Evolutionary conservation across 2,113 vertebrate genomes (phyloP), one percentile per base, ranked within the genome.

Genomic region (Neogobius melanostomus): DNA sequence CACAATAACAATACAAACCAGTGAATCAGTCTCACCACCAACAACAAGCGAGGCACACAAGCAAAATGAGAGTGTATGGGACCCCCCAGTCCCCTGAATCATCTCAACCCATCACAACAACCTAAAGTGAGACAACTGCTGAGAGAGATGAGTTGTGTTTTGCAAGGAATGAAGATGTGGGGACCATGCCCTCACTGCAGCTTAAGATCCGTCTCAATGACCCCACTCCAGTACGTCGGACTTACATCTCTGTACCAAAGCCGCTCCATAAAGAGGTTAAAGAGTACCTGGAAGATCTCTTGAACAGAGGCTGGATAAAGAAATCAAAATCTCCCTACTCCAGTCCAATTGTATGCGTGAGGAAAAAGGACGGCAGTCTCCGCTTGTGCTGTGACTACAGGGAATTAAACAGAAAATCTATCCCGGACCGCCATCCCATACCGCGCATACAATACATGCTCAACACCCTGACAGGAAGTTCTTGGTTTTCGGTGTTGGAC

Each of bases 281-380:
- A 53, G 14, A 53, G 51, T 53, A 53, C 51, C 51, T 53, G 7
- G 51, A 53, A 15, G 51, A 53, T 15, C 51, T 53, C 51, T 53
- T 53, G 51, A 53, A 53, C 46, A 11, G 49, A 12, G 49, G 49
- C 49, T 50, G 49, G 49, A 50, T 50, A 11, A 50, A 11, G 5
- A 53, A 53, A 15, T 53, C 51, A 14, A 53, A 53, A 53, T 53
- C 51, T 2, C 51, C 14, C 1, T 53, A 53, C 6, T 79, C 66
- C 21, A 70, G 8, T 43, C 79, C 68, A 4, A 60, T 76, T 50
- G 53, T 71, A 3, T 76, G 68, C 16, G n/a, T 53, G 51, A 53
- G 51, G 51, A 53, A 53, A 53, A 53, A 53, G 51, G 51, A 53
- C 6, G 51, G 51, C 0, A 53, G 51, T 8, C 51, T 53, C 51